A percentile compares a stretch with the other conserved stretches of the same genome.
phyloP scores from a whole-genome alignment of 2,797 vertebrate genomes.

The Borostomias antarcticus region DNA sequence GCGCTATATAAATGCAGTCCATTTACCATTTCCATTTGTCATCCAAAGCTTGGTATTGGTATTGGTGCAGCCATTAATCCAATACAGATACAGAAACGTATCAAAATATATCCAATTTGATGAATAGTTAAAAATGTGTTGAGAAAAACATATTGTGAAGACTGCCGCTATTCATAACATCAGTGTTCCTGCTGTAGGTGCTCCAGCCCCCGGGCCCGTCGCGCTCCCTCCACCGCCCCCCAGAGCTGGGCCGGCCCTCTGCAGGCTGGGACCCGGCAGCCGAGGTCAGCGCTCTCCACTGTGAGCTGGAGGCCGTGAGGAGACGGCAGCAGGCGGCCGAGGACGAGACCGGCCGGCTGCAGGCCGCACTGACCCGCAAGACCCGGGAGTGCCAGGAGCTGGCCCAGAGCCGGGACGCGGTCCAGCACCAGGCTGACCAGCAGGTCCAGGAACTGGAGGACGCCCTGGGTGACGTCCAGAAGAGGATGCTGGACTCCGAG shows the following conservation, averaged over 20 bases:
- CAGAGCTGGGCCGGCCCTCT: slow-evolving; percentile 73
- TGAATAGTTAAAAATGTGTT: too few species aligned
- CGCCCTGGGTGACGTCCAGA: slow-evolving; percentile 93
- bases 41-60: too few species aligned
- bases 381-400: slow-evolving; percentile 85
- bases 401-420: slow-evolving; percentile 75
- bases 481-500: slow-evolving; percentile 96
- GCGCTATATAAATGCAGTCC: too few species aligned
- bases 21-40: too few species aligned
- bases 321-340: slow-evolving; percentile 77
- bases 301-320: slow-evolving; percentile 79
- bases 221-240: slow-evolving; percentile 80
- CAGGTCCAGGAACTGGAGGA: slow-evolving; percentile 93
- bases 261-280: slow-evolving; percentile 48
- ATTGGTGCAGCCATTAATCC: too few species aligned
- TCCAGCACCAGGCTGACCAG: slow-evolving; percentile 86
- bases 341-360: slow-evolving; percentile 71
- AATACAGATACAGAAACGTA: not conserved
- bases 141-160: not conserved
- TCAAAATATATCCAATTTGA: too few species aligned
- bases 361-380: slow-evolving; percentile 83
- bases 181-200: slow-evolving; percentile 50
- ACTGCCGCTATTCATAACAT: not conserved
- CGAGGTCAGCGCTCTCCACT: slow-evolving; percentile 67
- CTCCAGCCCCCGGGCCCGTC: slow-evolving; percentile 66